Evolutionary conservation across 2,888 invertebrate species (phyloP), one percentile per base, ranked within the genome.

Genomic region (Scaptomyza cyrtandrae): DNA sequence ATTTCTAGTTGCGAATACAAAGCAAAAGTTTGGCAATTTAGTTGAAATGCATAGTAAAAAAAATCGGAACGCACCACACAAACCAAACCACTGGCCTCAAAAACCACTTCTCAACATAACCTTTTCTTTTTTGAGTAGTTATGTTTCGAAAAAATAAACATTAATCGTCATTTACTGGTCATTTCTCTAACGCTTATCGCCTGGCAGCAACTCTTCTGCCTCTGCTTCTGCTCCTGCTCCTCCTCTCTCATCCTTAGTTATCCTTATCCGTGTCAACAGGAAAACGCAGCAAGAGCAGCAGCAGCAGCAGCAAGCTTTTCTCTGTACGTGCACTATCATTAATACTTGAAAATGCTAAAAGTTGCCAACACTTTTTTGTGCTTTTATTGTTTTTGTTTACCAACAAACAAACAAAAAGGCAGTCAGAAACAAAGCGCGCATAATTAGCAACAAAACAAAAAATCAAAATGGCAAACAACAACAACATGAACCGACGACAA

Each of bases 311-410:
- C 46, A 6, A 6, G 29, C 50, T 55, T 37, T 45, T 39, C 33
- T 37, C n/a, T 41, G 52, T 57, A 57, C 80, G 77, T 84, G 85
- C 74, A 86, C 78, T 75, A 78, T 68, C 81, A 84, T 87, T 84
- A 78, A 78, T 78, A 87, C 70, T 70, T 70, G 27, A 79, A 82
- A 80, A 66, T 61, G 76, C 59, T 64, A 55, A 83, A 73, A 76
- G 84, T 67, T 48, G 64, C 66, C 69, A 69, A 67, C 64, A 63
- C 74, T 44, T 7, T 46, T 44, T 54, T 41, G 48, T 46, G 37
- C 57, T 65, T 33, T 57, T 58, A 52, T 58, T 65, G 52, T 70
- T 64, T 41, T 48, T 77, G 63, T 67, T 80, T 80, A 64, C 54
- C 63, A 24, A 24, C 24, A 24, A 24, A 24, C 2, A 19, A 1